A percentile compares a stretch with the other conserved stretches of the same genome.
phyloP scores from a whole-genome alignment of 2,797 vertebrate genomes.

The Perodicticus potto region DNA sequence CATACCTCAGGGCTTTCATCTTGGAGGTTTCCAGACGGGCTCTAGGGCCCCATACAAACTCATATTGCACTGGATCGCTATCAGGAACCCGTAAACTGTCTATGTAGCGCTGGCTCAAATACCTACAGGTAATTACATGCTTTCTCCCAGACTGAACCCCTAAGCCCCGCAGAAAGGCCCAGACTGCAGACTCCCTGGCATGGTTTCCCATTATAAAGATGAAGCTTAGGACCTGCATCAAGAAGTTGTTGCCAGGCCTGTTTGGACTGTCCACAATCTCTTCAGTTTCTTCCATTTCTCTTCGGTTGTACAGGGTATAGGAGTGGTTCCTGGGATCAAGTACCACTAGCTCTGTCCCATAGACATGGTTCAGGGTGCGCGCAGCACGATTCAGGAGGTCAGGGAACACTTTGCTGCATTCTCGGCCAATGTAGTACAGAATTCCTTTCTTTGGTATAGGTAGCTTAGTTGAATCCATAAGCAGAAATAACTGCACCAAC shows the following conservation, averaged over 20 bases:
- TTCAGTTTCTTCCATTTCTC: conserved; percentile 72
- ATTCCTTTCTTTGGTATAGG: conserved; percentile 76
- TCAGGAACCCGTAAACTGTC: conserved; percentile 74
- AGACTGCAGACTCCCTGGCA: conserved; percentile 71
- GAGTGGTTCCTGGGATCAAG: conserved; percentile 73
- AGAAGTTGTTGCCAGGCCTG: conserved; percentile 72
- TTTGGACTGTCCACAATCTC: conserved; percentile 72
- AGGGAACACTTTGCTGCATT: conserved; percentile 73
- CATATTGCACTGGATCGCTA: conserved; percentile 70
- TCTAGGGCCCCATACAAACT: conserved; percentile 71
- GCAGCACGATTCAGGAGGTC: conserved; percentile 73
- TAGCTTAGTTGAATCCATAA: conserved; percentile 74
- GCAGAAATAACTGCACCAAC: conserved; percentile 71
- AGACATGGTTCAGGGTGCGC: conserved; percentile 67
- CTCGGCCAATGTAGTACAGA: conserved; percentile 72
- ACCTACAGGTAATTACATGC: conserved; percentile 71
- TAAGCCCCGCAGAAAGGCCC: conserved; percentile 70
- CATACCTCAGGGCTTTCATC: conserved; percentile 71
- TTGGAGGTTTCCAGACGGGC: conserved; percentile 74
- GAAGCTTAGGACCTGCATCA: conserved; percentile 74
- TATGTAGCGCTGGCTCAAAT: conserved; percentile 73
- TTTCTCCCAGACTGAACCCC: conserved; percentile 71
- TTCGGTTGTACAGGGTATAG: conserved; percentile 70
- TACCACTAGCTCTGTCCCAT: conserved; percentile 70
- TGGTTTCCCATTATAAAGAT: conserved; percentile 74